These are phyloP conservation scores for Corythornis madagascariensis DNA, from an alignment of 2,113 vertebrate species.

Conservation along the genomic window DNA sequence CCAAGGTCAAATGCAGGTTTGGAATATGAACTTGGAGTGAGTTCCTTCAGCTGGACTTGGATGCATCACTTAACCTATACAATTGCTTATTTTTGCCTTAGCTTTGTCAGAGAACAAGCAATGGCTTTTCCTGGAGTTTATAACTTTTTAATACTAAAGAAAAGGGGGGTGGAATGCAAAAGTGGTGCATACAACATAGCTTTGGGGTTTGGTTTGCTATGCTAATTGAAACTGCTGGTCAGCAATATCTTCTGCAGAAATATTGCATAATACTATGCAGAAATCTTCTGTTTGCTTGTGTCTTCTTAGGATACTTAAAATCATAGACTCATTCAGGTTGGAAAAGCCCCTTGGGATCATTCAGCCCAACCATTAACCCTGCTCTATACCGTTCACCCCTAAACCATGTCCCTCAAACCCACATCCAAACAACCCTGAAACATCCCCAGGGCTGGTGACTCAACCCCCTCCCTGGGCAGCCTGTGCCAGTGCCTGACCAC, in stretches of 20 bases:
- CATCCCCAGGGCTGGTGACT: too few species aligned
- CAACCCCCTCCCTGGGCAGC: too few species aligned
- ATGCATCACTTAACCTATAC: neutral
- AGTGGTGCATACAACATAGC: neutral
- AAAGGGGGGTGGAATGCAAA: neutral
- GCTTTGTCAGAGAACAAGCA: neutral
- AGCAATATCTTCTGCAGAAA: neutral
- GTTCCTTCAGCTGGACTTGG: neutral
- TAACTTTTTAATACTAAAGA: neutral
- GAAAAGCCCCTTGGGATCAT: too few species aligned
- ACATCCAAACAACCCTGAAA: too few species aligned
- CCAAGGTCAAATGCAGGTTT: neutral
- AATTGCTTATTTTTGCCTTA: neutral
- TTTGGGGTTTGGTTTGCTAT: neutral
- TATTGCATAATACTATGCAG: neutral
- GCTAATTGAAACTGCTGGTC: neutral
- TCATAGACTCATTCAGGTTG: too few species aligned
- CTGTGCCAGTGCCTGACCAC: too few species aligned
- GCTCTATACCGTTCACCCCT: too few species aligned
- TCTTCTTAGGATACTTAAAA: neutral
- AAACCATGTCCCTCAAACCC: too few species aligned
- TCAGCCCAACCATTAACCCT: too few species aligned
- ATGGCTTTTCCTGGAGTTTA: neutral
- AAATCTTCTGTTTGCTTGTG: neutral
- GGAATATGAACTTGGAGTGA: neutral